phyloP scores from a whole-genome alignment of 2,113 vertebrate genomes.

The Emydocephalus ijimae region DNA sequence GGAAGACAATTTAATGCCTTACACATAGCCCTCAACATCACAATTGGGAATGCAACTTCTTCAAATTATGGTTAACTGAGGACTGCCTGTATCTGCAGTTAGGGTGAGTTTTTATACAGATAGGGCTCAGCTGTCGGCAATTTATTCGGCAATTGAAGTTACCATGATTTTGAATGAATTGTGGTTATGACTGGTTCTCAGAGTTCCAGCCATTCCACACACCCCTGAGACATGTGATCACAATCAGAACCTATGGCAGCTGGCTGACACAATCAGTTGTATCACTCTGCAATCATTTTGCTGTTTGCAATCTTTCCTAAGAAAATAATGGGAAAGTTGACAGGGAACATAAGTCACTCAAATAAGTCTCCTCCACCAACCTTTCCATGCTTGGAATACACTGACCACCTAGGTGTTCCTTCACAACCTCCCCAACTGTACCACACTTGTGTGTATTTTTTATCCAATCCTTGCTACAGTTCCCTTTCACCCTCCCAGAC shows the following conservation, averaged over 20 bases:
- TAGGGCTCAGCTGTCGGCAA: neutral
- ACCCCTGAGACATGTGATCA: neutral
- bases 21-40: neutral
- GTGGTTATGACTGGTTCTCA: neutral
- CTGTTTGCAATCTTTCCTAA: neutral
- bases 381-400: neutral
- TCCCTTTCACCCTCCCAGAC: neutral
- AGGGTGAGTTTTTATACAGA: neutral
- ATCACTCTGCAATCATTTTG: neutral
- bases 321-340: neutral
- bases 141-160: neutral
- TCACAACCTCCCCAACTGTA: neutral
- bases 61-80: neutral
- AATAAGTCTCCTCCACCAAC: neutral
- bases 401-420: neutral
- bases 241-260: neutral
- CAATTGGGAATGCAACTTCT: neutral
- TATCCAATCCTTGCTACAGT: neutral
- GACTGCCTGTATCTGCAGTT: neutral
- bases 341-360: neutral
- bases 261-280: neutral
- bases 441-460: neutral
- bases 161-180: neutral
- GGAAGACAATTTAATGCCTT: neutral
- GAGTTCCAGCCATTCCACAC: neutral